Conservation (phyloP, 2,797 vertebrate species). For the Muscicapa striata region DNA sequence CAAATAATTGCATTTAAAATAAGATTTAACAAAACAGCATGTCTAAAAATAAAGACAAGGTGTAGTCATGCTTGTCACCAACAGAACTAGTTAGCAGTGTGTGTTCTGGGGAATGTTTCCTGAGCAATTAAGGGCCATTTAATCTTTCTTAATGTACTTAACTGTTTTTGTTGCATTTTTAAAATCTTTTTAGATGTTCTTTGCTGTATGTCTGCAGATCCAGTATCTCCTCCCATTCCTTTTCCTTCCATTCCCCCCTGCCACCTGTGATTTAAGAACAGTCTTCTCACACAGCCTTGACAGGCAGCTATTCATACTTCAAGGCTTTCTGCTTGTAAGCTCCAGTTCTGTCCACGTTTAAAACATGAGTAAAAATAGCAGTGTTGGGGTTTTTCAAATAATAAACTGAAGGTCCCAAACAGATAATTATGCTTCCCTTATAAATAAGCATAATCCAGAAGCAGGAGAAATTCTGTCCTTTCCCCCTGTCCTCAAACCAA, state of each 20-base stretch:
- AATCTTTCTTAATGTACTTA: background rate
- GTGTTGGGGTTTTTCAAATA: background rate
- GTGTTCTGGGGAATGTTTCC: background rate
- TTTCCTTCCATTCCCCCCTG: background rate
- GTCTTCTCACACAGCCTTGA: background rate
- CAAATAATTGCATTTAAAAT: conserved; percentile 32
- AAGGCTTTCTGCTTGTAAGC: background rate
- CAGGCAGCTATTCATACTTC: background rate
- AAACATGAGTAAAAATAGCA: background rate
- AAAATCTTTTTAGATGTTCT: background rate
- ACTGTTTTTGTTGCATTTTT: background rate
- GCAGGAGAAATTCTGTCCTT: conserved; percentile 1
- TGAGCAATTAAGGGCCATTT: background rate
- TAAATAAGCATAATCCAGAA: background rate
- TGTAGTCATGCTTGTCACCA: background rate
- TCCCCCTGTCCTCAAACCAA: background rate
- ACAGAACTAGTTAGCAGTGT: background rate
- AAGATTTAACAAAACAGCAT: background rate
- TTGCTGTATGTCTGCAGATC: background rate
- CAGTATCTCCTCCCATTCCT: background rate
- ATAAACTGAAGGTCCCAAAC: background rate
- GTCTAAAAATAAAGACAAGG: background rate
- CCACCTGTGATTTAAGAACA: background rate
- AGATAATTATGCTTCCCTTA: background rate
- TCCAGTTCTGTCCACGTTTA: background rate